These are phyloP conservation scores for Noctua janthe DNA, from an alignment of 2,888 invertebrate species.

Conservation along the genomic window DNA sequence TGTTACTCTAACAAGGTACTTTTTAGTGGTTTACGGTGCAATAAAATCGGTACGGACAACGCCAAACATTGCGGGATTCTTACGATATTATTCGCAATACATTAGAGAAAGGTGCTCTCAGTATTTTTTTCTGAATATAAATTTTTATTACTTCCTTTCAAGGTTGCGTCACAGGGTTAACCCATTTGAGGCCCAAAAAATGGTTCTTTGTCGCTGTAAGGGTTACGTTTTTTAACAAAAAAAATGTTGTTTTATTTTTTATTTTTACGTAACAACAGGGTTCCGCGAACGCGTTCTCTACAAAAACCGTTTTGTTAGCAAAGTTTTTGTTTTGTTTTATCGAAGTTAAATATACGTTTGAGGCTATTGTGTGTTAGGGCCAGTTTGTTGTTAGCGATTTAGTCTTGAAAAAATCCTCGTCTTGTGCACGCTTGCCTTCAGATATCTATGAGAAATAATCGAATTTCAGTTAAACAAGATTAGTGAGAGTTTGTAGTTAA, in stretches of 20 bases:
- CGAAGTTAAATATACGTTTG: conserved; percentile 88
- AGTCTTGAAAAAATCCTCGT: conserved; percentile 87
- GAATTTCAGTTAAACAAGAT: conserved; percentile 38
- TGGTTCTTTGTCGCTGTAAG: conserved; percentile 83
- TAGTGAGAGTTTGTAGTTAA: conserved; percentile 44
- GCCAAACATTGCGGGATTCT: conserved; percentile 88
- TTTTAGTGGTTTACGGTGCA: conserved; percentile 88
- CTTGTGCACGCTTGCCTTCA: conserved; percentile 83
- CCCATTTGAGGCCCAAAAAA: conserved; percentile 81
- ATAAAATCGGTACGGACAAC: conserved; percentile 87
- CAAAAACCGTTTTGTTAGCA: conserved; percentile 86
- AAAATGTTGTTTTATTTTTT: conserved; percentile 78
- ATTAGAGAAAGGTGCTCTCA: conserved; percentile 67
- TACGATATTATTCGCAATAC: conserved; percentile 71
- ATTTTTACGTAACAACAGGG: conserved; percentile 72
- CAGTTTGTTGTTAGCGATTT: conserved; percentile 82
- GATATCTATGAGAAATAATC: conserved; percentile 61
- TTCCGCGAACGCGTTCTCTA: conserved; percentile 87
- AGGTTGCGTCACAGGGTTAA: conserved; percentile 77
- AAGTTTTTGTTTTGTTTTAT: conserved; percentile 87
- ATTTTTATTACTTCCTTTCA: conserved; percentile 62
- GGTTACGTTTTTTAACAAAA: conserved; percentile 83
- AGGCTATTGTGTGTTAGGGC: conserved; percentile 85
- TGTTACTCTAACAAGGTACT: conserved; percentile 82
- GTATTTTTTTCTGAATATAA: conserved; percentile 56